Percentiles rank a stretch among this genome's conserved stretches.
Conservation (phyloP, 1,140 invertebrate species). For the Oedothorax gibbosus region DNA sequence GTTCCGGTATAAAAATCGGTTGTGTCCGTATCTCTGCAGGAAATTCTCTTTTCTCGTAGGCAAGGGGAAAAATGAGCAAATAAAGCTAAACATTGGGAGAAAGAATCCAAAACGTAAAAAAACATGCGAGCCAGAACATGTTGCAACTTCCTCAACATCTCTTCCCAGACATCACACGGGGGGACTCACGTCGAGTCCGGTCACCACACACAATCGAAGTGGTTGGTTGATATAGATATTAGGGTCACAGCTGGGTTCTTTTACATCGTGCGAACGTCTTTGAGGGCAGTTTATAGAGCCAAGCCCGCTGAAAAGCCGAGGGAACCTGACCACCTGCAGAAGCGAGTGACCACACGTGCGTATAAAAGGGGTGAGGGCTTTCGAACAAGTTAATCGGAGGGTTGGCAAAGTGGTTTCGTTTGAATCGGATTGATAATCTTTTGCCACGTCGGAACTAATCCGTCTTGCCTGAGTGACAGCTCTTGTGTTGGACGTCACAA, state of each 20-base stretch:
- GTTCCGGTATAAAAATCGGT: too few relatives aligned
- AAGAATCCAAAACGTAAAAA: too few relatives aligned
- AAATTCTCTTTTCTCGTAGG: too few relatives aligned
- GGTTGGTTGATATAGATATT: constrained; percentile 22
- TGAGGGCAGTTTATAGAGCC: background rate
- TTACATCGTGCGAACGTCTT: background rate
- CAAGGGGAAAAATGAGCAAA: too few relatives aligned
- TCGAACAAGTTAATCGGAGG: constrained; percentile 34
- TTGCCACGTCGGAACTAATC: constrained; percentile 19
- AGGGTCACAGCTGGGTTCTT: constrained; percentile 21
- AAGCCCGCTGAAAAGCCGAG: background rate
- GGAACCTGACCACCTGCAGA: background rate
- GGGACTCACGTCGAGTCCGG: background rate
- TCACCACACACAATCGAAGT: constrained; percentile 1
- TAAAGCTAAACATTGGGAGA: too few relatives aligned
- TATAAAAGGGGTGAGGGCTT: background rate
- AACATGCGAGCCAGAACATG: too few relatives aligned
- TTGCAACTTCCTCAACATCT: too few relatives aligned
- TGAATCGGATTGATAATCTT: constrained; percentile 7
- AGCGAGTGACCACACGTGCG: constrained; percentile 33
- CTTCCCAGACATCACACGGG: background rate
- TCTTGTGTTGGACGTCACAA: constrained; percentile 27
- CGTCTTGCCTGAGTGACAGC: constrained; percentile 19
- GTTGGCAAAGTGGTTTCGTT: constrained; percentile 16
- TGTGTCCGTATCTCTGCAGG: too few relatives aligned